Base-by-base conservation (phyloP, 2,797 vertebrate species). In the Centroberyx gerrardi region DNA sequence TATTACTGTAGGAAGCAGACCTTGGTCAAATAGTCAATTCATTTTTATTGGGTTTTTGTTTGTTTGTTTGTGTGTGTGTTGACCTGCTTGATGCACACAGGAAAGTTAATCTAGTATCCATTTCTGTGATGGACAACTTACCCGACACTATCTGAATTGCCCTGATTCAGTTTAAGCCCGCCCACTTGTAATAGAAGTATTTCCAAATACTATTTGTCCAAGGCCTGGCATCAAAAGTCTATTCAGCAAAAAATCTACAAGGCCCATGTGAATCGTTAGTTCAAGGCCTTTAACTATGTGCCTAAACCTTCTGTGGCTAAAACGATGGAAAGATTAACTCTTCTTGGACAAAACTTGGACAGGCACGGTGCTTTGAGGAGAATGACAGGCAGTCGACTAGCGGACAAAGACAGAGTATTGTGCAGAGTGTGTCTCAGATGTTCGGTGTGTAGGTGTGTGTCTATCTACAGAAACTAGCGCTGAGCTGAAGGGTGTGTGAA, bases 321-420 rank as follows among this genome's bases (percentile, higher is more conserved):
- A 31, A 67, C 9, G 27, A 83, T 69, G 72, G 67, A 80, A 62
- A 64, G 62, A 78, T 81, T 29, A 78, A 53, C 48, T 31, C 8
- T 28, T 55, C 40, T 33, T 2, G 0, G 51, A 74, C 48, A 36
- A 62, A 58, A n/a, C 49, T 22, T 4, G 17, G 49, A 18, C 3
- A 14, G 22, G 53, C 22, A 28, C 27, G 66, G n/a, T 6, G 28
- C 46, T 79, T 63, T 48, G 27, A 62, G 49, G 38, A 33, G 27
- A 56, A 8, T 5, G 22, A 55, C 22, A 13, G 53, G 14, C 13
- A 15, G 29, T 31, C 17, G 27, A 31, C 55, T 38, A 66, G 5
- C 33, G 46, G 40, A 62, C 44, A 58, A 68, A 83, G 40, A 68
- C 33, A 0, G 15, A 74, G 70, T 72, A 68, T 49, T 38, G 13